These are phyloP conservation scores for Tylochromis polylepis DNA, from an alignment of 2,113 vertebrate species.

Conservation along the genomic window DNA sequence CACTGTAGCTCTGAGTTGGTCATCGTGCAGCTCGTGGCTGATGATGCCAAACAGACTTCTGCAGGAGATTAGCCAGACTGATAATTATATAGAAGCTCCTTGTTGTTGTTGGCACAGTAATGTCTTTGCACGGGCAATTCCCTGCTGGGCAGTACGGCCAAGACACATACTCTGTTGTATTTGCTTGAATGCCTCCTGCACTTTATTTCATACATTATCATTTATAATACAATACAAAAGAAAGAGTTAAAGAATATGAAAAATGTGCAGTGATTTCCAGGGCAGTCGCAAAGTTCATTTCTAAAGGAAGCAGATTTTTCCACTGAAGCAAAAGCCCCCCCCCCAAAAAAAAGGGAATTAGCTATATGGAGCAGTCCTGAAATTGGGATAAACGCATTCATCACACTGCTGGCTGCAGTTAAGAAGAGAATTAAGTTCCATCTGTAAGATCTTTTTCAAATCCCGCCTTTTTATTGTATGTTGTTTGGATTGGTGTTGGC, in stretches of 20 bases:
- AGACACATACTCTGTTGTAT: background rate
- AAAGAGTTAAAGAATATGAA: background rate
- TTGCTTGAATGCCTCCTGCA: background rate
- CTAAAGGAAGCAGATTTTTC: background rate
- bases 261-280: background rate
- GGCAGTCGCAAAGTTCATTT: background rate
- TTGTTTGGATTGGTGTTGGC: background rate
- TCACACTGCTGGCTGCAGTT: background rate
- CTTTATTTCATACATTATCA: background rate
- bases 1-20: constrained; percentile 1
- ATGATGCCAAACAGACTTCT: constrained; percentile 23
- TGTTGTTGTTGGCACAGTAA: constrained; percentile 16
- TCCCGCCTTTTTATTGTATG: background rate
- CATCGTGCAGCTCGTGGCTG: constrained; percentile 2
- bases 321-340: background rate
- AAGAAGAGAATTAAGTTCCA: constrained; percentile 4
- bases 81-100: constrained; percentile 12
- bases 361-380: background rate
- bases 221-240: background rate
- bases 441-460: constrained; percentile 17
- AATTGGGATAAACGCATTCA: background rate
- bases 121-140: background rate
- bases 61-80: constrained; percentile 30
- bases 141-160: background rate
- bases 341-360: background rate